Percentiles rank a stretch among this genome's conserved stretches.
Conservation (phyloP, 1,140 invertebrate genomes). For the Leptinotarsa texana region DNA sequence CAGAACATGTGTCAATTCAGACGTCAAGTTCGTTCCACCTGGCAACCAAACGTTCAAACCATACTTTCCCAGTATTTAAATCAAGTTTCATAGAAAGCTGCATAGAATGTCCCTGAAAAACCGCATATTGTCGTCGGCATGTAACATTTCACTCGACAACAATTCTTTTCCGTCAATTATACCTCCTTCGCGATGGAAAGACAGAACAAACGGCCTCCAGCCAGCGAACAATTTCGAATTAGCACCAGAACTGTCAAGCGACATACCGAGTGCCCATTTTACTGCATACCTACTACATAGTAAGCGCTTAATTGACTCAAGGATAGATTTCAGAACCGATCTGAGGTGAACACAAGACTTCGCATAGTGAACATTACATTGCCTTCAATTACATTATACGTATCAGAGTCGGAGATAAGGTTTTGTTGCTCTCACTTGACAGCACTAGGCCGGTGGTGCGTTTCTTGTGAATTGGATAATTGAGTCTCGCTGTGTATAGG, state of each 20-base stretch:
- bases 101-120: neutral
- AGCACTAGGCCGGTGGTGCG: constrained; percentile 6
- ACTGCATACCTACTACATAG: constrained; percentile 15
- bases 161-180: constrained; percentile 3
- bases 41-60: no score
- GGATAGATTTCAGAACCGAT: constrained; percentile 12
- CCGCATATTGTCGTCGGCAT: neutral
- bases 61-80: neutral
- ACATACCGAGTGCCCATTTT: constrained; percentile 17
- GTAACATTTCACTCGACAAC: neutral
- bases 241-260: constrained; percentile 17
- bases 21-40: no score
- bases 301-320: constrained; percentile 22
- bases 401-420: constrained; percentile 10
- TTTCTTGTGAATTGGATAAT: constrained; percentile 13
- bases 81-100: neutral
- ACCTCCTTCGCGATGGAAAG: neutral
- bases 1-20: no score
- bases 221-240: constrained; percentile 13
- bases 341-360: constrained; percentile 11
- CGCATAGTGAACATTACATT: constrained; percentile 15
- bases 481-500: neutral
- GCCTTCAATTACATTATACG: constrained; percentile 15
- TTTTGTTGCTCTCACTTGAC: constrained; percentile 16
- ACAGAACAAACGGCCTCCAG: constrained; percentile 7